Percentiles rank a stretch among this genome's conserved stretches.
These are phyloP conservation scores for Gymnocheta viridis DNA, from an alignment of 2,888 invertebrate species.

Conservation along the genomic window DNA sequence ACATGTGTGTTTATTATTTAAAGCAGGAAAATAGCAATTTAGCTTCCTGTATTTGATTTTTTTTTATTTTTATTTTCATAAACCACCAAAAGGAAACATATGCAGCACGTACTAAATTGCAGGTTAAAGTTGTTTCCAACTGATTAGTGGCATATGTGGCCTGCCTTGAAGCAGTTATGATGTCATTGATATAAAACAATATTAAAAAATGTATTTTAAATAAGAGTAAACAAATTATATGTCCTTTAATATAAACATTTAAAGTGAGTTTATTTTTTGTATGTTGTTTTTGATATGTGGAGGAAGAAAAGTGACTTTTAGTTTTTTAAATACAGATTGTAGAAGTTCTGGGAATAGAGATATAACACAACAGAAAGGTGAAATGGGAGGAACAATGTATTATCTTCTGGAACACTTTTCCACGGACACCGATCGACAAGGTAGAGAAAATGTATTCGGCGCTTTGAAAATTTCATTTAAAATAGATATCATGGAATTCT, in stretches of 20 bases:
- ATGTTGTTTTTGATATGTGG: too few species aligned
- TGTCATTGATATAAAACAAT: conserved; percentile 27
- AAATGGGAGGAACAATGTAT: too few species aligned
- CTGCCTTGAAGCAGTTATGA: conserved; percentile 26
- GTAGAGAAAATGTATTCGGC: too few species aligned
- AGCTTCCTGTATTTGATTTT: not conserved
- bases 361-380: too few species aligned
- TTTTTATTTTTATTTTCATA: not conserved
- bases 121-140: conserved; percentile 64
- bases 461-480: too few species aligned
- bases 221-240: not conserved
- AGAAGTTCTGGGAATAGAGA: too few species aligned
- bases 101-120: conserved; percentile 68
- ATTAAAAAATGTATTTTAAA: not conserved
- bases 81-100: conserved; percentile 55
- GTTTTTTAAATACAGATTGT: too few species aligned
- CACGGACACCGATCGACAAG: too few species aligned
- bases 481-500: too few species aligned
- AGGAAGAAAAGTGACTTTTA: too few species aligned
- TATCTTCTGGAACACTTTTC: too few species aligned
- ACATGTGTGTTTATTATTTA: not conserved
- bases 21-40: conserved; percentile 27
- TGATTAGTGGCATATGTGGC: conserved; percentile 70
- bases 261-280: too few species aligned
- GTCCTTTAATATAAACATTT: not conserved